phyloP scores from a whole-genome alignment of 2,888 invertebrate genomes.

The Leucania comma region DNA sequence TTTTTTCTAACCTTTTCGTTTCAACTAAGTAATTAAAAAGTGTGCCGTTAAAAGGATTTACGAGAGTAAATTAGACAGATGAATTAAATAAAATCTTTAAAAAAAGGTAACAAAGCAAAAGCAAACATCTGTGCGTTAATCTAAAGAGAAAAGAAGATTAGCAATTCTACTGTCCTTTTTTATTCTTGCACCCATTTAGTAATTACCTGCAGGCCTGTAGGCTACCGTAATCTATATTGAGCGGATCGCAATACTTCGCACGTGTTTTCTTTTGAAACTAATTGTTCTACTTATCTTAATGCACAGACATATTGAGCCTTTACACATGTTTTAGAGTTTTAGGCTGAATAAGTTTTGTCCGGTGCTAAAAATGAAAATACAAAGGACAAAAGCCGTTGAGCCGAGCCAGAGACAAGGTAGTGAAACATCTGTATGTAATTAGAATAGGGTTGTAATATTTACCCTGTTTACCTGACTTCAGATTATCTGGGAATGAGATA shows the following conservation, averaged over 20 bases:
- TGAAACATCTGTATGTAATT: slow-evolving; percentile 49
- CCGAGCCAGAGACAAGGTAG: slow-evolving; percentile 6
- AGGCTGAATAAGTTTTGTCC: slow-evolving; percentile 27
- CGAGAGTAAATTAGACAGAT: too few species aligned
- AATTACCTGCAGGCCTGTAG: slow-evolving; percentile 12
- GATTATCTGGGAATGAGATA: background rate
- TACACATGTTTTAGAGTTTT: slow-evolving; percentile 36
- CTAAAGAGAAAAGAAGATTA: background rate
- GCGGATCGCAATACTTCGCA: slow-evolving; percentile 8
- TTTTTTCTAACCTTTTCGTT: too few species aligned
- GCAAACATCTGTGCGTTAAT: slow-evolving; percentile 22
- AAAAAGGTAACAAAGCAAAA: slow-evolving; percentile 5
- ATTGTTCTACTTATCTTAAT: slow-evolving; percentile 17
- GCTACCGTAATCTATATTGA: slow-evolving; percentile 24
- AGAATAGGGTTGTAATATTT: slow-evolving; percentile 4
- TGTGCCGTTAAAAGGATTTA: too few species aligned
- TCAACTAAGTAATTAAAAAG: too few species aligned
- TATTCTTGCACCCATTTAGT: slow-evolving; percentile 20
- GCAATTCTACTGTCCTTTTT: slow-evolving; percentile 14
- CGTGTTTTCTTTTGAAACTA: slow-evolving; percentile 33
- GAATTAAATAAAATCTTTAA: too few species aligned
- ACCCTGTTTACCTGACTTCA: slow-evolving; percentile 8
- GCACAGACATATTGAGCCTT: slow-evolving; percentile 16
- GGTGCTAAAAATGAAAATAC: slow-evolving; percentile 27
- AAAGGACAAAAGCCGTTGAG: slow-evolving; percentile 22